Conservation (phyloP, 2,888 invertebrate genomes). For the Abscondita cerata region DNA sequence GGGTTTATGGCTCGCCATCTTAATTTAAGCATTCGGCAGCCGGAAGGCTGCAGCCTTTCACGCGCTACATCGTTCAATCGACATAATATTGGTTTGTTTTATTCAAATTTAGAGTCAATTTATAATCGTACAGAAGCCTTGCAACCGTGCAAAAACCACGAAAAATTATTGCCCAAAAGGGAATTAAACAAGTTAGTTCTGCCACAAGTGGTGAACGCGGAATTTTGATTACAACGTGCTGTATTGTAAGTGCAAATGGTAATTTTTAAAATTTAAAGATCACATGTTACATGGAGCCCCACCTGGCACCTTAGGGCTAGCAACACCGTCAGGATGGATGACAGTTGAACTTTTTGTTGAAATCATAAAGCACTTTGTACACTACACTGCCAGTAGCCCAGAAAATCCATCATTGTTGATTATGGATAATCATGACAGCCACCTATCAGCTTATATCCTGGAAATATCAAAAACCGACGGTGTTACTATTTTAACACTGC, state of each 20-base stretch:
- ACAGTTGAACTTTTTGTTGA: no score
- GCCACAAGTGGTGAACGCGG: constrained; percentile 48
- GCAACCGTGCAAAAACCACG: constrained; percentile 26
- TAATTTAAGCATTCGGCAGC: constrained; percentile 20
- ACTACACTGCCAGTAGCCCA: no score
- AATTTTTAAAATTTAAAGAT: no score
- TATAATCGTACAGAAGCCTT: constrained; percentile 28
- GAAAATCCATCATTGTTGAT: no score
- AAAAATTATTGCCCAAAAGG: constrained; percentile 39
- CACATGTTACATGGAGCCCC: no score
- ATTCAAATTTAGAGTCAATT: constrained; percentile 22
- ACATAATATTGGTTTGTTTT: constrained; percentile 35
- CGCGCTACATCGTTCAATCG: constrained; percentile 32
- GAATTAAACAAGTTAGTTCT: constrained; percentile 42
- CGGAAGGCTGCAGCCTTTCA: constrained; percentile 35
- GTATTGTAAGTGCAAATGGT: constrained; percentile 47
- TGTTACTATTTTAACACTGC: no score
- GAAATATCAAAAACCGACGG: no score
- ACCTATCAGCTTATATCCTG: no score
- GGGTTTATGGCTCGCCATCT: constrained; percentile 34
- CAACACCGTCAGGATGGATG: no score
- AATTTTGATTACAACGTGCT: constrained; percentile 48
- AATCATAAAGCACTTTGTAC: no score
- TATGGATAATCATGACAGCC: no score
- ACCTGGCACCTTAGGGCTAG: no score